Evolutionary conservation across 2,113 vertebrate species (phyloP), one percentile per base, ranked within the genome.

Genomic region (Poicephalus meyeri): DNA sequence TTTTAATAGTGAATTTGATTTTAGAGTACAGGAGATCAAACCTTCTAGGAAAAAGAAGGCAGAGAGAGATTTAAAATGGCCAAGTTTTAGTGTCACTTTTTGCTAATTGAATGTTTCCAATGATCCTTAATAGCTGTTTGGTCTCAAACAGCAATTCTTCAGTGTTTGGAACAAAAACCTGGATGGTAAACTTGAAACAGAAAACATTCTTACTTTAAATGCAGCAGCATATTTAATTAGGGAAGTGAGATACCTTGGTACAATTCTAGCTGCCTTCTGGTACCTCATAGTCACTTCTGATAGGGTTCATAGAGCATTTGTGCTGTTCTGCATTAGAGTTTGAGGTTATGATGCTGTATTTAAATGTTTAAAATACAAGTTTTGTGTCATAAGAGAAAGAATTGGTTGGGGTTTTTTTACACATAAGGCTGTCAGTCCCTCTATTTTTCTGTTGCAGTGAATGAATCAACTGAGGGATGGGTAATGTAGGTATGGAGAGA

Each of bases 1-100:
- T 89, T 94, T 79, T 87, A 95, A 76, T 91, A 81, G 58, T 72
- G 91, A 87, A 61, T 93, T 64, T 93, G 72, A 79, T 95, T 95
- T 89, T 78, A 53, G n/a, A 65, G 61, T 81, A 41, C 73, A 46
- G 0, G 1, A 63, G 47, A 89, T 80, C 42, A 84, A 77, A 80
- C 69, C 88, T 86, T 92, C 91, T 84, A 95, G 86, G 92, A 87
- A 93, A 81, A 88, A 70, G 49, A 78, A 88, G 42, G 33, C 39
- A 50, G 39, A 70, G 44, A 80, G 33, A 33, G 31, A 68, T 19
- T 78, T 91, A 10, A 94, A 94, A 88, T 63, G 37, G 31, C 39
- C n/a, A 61, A n/a, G 21, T 83, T 90, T 73, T 58, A n/a, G 65
- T 84, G 55, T 80, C 49, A 76, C 52, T 33, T 80, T 72, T 76